Evolutionary conservation across 1,140 invertebrate species (phyloP).

Genomic region (Macrocentrus cingulum): DNA sequence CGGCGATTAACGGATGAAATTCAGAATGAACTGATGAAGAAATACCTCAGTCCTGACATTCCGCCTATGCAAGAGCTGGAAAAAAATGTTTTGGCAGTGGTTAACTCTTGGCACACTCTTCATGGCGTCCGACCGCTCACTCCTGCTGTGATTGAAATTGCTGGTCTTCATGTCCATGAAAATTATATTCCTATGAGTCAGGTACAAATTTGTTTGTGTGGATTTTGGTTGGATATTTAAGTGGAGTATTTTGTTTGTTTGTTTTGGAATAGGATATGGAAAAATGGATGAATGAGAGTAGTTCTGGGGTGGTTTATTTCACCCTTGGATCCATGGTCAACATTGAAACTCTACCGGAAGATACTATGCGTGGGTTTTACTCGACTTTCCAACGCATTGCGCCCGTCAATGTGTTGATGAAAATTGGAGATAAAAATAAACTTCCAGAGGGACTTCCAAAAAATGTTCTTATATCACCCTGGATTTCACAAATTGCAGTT

Average conservation of each 20-base stretch:
- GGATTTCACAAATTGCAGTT: conserved; percentile 39
- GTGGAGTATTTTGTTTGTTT: background rate
- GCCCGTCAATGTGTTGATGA: conserved; percentile 40
- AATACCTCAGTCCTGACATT: conserved; percentile 61
- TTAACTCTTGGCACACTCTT: conserved; percentile 52
- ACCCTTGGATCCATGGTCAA: conserved; percentile 71
- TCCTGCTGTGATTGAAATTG: conserved; percentile 52
- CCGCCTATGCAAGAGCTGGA: conserved; percentile 63
- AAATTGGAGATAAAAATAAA: conserved; percentile 36
- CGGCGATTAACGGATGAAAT: conserved; percentile 23
- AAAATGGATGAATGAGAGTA: conserved; percentile 68
- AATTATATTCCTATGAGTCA: too few species aligned
- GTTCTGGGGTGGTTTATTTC: conserved; percentile 71
- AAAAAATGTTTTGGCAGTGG: conserved; percentile 43
- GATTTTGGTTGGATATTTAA: too few species aligned
- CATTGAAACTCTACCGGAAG: conserved; percentile 63
- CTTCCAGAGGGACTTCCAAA: conserved; percentile 28
- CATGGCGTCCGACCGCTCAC: conserved; percentile 44
- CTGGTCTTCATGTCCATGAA: conserved; percentile 49
- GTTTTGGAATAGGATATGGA: conserved; percentile 63
- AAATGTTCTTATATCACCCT: conserved; percentile 30
- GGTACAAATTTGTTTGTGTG: too few species aligned
- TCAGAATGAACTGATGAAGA: conserved; percentile 48
- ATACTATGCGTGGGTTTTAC: conserved; percentile 63
- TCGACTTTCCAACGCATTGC: conserved; percentile 61